A percentile compares a stretch with the other conserved stretches of the same genome.
Evolutionary conservation across 1,140 invertebrate genomes (phyloP).

Genomic region (Bombus ignitus): DNA sequence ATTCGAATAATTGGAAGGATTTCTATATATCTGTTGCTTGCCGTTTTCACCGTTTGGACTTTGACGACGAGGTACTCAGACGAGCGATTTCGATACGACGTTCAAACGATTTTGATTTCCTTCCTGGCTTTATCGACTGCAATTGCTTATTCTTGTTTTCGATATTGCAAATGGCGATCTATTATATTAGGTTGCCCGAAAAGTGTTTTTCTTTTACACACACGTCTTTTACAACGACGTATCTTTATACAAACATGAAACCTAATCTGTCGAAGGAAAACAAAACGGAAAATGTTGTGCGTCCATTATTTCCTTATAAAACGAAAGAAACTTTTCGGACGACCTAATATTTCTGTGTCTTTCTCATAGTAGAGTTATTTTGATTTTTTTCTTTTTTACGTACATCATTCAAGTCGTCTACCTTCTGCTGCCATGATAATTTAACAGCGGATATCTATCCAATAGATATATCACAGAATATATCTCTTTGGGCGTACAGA

Average conservation of each 20-base stretch:
- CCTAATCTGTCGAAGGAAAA: too few relatives aligned
- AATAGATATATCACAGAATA: neutral
- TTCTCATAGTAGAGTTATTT: neutral
- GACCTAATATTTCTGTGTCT: too few relatives aligned
- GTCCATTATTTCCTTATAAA: too few relatives aligned
- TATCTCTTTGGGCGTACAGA: neutral
- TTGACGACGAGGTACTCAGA: too few relatives aligned
- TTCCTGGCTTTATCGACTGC: too few relatives aligned
- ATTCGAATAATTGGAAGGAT: too few relatives aligned
- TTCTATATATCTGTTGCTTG: neutral
- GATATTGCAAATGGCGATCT: neutral
- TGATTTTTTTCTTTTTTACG: neutral
- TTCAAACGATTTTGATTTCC: neutral
- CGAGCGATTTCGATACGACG: constrained; percentile 5
- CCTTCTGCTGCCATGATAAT: neutral
- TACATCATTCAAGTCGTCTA: neutral
- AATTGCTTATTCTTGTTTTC: neutral
- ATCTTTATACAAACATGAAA: too few relatives aligned
- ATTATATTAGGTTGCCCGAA: too few relatives aligned
- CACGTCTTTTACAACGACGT: too few relatives aligned
- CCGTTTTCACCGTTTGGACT: neutral
- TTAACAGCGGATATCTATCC: neutral
- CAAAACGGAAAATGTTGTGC: too few relatives aligned
- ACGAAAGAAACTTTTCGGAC: too few relatives aligned
- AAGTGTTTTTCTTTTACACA: too few relatives aligned